Conservation (phyloP, 2,888 invertebrate species). For the Leptogaster cylindrica region DNA sequence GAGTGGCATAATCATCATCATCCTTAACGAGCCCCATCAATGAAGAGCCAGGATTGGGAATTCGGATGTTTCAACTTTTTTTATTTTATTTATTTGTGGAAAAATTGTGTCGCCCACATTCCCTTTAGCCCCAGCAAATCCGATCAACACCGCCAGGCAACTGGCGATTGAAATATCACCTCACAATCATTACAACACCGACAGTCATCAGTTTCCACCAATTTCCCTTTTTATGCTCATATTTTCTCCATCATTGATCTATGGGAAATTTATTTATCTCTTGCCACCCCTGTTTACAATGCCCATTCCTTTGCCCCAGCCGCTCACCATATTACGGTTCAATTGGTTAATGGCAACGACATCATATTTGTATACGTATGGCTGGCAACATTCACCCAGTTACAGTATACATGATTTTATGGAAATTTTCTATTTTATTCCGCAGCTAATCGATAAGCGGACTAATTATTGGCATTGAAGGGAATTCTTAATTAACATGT, state of each 20-base stretch:
- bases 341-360: too few relatives aligned
- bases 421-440: slow-evolving; percentile 47
- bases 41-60: too few relatives aligned
- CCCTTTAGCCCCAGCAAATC: too few relatives aligned
- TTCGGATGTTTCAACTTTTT: too few relatives aligned
- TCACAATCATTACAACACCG: neutral
- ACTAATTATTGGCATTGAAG: slow-evolving; percentile 53
- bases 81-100: too few relatives aligned
- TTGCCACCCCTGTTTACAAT: neutral
- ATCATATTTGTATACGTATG: neutral
- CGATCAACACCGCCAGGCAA: slow-evolving; percentile 6
- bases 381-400: neutral
- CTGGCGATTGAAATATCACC: slow-evolving; percentile 16
- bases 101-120: too few relatives aligned
- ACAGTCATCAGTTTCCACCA: slow-evolving; percentile 31
- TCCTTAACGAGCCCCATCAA: slow-evolving; percentile 28
- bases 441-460: slow-evolving; percentile 53
- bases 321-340: too few relatives aligned
- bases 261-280: slow-evolving; percentile 33
- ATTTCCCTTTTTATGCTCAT: slow-evolving; percentile 36
- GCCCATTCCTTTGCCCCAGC: neutral
- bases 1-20: slow-evolving; percentile 36
- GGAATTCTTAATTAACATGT: slow-evolving; percentile 53
- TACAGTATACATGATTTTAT: slow-evolving; percentile 10
- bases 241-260: slow-evolving; percentile 40